Conservation (phyloP, 2,888 invertebrate genomes). For the Dolomedes plantarius region DNA sequence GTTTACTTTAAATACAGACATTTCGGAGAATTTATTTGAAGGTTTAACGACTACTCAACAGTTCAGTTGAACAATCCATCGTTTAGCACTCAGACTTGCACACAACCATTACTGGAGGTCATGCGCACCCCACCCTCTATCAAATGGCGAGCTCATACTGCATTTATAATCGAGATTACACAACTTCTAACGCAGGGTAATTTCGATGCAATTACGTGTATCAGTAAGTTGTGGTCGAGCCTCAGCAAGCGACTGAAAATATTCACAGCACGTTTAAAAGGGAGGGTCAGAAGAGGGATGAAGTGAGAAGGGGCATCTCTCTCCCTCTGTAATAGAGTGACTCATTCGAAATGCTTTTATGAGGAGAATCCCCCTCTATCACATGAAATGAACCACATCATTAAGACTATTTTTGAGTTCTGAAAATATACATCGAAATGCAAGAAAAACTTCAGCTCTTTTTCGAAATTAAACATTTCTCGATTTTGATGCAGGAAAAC, state of each 20-base stretch:
- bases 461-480: too few relatives aligned
- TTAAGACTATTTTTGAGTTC: neutral
- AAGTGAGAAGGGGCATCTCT: neutral
- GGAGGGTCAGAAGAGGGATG: neutral
- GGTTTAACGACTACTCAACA: too few relatives aligned
- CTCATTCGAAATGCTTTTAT: neutral
- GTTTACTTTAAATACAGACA: too few relatives aligned
- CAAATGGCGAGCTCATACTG: neutral
- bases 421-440: neutral
- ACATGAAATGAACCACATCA: neutral
- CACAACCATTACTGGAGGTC: neutral
- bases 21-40: too few relatives aligned
- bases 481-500: too few relatives aligned
- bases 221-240: slow-evolving; percentile 2
- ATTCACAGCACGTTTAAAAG: neutral
- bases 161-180: neutral
- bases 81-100: neutral
- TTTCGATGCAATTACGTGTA: slow-evolving; percentile 12
- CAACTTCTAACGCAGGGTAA: neutral
- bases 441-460: neutral
- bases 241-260: slow-evolving; percentile 20
- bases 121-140: slow-evolving; percentile 6
- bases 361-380: neutral
- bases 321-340: neutral
- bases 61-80: too few relatives aligned